Conservation (phyloP, 2,797 vertebrate species). For the Pogonophryne albipinna region DNA sequence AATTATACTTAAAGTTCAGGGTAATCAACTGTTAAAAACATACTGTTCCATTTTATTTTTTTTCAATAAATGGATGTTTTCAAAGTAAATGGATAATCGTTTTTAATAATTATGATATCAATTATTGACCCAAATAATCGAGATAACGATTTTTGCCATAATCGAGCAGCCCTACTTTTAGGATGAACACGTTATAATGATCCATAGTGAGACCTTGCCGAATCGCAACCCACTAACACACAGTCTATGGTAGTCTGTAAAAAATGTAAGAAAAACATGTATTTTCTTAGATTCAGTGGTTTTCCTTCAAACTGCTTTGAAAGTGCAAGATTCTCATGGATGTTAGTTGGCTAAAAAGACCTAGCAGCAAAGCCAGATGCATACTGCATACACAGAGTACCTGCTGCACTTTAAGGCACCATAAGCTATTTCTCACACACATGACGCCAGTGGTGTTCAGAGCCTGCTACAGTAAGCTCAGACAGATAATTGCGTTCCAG, state of each 20-base stretch:
- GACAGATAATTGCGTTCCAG: slow-evolving; percentile 38
- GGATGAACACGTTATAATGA: slow-evolving; percentile 11
- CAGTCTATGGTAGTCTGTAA: not conserved
- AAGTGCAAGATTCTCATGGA: not conserved
- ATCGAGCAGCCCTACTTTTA: not conserved
- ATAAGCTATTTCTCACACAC: slow-evolving; percentile 18
- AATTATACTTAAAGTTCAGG: too few relatives aligned
- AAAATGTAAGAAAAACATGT: not conserved
- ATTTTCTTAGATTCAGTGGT: not conserved
- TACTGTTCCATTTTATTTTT: too few relatives aligned
- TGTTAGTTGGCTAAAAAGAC: not conserved
- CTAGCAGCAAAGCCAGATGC: not conserved
- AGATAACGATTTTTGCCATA: too few relatives aligned
- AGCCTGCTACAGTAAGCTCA: slow-evolving; percentile 23
- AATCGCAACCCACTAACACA: slow-evolving; percentile 11
- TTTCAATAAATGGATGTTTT: too few relatives aligned
- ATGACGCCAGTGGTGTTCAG: slow-evolving; percentile 19
- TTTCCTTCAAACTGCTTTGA: not conserved
- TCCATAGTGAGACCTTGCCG: not conserved
- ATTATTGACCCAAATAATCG: too few relatives aligned
- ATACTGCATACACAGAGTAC: not conserved
- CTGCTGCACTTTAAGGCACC: slow-evolving; percentile 24
- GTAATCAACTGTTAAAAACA: too few relatives aligned
- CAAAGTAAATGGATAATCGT: too few relatives aligned
- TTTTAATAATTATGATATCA: too few relatives aligned